Evolutionary conservation across 2,888 invertebrate species (phyloP).

Genomic region (Chrysomela aeneicollis): DNA sequence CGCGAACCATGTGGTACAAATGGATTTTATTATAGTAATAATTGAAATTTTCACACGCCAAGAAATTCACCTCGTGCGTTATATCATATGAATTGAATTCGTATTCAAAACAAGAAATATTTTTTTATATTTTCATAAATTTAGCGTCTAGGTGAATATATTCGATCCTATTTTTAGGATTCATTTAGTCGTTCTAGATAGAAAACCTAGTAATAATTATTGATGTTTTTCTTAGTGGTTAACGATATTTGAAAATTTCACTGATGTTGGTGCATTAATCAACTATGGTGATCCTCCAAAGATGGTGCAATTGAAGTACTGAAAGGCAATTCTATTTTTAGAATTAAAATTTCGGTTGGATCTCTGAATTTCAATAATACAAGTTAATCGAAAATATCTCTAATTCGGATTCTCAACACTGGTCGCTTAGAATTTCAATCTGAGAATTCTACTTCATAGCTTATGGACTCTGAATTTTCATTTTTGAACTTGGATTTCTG

Average conservation of each 20-base stretch:
- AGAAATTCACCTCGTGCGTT: conserved; percentile 21
- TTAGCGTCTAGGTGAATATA: conserved; percentile 25
- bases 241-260: conserved; percentile 34
- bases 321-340: background rate
- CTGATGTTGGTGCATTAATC: conserved; percentile 34
- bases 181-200: conserved; percentile 31
- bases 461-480: no score
- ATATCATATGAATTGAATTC: conserved; percentile 22
- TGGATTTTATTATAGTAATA: conserved; percentile 38
- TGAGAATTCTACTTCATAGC: no score
- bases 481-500: no score
- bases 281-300: conserved; percentile 42
- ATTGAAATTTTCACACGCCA: conserved; percentile 28
- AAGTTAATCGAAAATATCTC: no score
- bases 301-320: conserved; percentile 45
- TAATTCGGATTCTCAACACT: no score
- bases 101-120: conserved; percentile 31
- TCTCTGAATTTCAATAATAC: background rate
- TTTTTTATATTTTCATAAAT: conserved; percentile 51
- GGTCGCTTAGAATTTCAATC: no score
- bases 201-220: conserved; percentile 29
- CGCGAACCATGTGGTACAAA: conserved; percentile 44
- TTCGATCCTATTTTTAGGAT: conserved; percentile 40
- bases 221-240: conserved; percentile 32
- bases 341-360: background rate